phyloP scores from a whole-genome alignment of 2,888 invertebrate species.

The Meloe dianella region DNA sequence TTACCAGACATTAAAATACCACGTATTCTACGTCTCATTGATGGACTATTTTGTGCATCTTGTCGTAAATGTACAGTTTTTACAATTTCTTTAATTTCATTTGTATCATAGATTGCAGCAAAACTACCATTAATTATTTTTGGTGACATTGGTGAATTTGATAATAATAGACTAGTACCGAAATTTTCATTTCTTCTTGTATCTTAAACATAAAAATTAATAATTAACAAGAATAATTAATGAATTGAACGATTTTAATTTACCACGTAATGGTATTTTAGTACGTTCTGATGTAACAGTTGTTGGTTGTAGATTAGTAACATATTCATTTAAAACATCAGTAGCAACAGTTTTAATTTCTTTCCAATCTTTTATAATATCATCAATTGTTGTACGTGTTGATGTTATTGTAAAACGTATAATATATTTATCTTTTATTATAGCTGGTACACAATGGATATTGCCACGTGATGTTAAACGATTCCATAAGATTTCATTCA shows the following conservation, averaged over 20 bases:
- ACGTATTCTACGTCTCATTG: slow-evolving; percentile 83
- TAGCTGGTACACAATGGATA: slow-evolving; percentile 94
- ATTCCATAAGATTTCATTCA: slow-evolving; percentile 88
- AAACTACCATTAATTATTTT: slow-evolving; percentile 95
- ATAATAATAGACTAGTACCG: slow-evolving; percentile 89
- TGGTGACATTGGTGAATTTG: slow-evolving; percentile 95
- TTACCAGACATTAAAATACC: slow-evolving; percentile 90
- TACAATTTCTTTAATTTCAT: slow-evolving; percentile 75
- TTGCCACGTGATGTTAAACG: slow-evolving; percentile 85
- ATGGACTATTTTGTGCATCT: slow-evolving; percentile 78
- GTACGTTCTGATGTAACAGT: slow-evolving; percentile 60
- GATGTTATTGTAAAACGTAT: slow-evolving; percentile 95
- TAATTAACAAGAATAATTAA: slow-evolving; percentile 6
- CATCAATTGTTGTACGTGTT: slow-evolving; percentile 78
- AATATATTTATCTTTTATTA: slow-evolving; percentile 87
- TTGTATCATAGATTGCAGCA: slow-evolving; percentile 87
- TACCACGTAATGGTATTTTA: slow-evolving; percentile 79
- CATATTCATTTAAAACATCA: slow-evolving; percentile 71
- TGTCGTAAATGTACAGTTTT: slow-evolving; percentile 69
- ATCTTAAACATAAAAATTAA: slow-evolving; percentile 70
- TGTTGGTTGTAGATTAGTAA: slow-evolving; percentile 45
- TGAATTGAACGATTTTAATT: not conserved
- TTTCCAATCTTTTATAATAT: slow-evolving; percentile 85
- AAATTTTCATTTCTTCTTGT: slow-evolving; percentile 87
- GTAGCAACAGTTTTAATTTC: slow-evolving; percentile 79